Base-by-base conservation (phyloP, 2,888 invertebrate species). In the Pristionchus maxplancki region DNA sequence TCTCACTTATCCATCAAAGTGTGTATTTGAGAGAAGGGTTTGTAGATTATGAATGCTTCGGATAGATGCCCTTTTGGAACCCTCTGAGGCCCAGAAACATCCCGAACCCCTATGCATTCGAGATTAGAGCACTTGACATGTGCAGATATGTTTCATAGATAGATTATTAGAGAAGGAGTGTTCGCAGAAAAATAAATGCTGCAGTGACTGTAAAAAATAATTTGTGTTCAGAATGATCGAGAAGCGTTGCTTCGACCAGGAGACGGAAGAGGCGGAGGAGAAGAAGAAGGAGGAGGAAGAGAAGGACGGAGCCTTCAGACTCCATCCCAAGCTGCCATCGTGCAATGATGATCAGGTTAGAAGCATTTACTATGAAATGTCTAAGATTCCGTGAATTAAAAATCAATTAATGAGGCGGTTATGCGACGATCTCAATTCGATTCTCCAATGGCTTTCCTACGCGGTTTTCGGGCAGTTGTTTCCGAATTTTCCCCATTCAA, bases 261-360 rank as follows among this genome's bases (percentile, higher is more conserved):
- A 34, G 13, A 44, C 58, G 11, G 89, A 89, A 34, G 90, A 91
- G 84, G 90, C 91, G 64, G 91, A 89, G 31, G 90, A 82, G 53
- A 87, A 74, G 87, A 87, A 87, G 74, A 58, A 44, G 86, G 67
- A 64, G 44, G 88, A 89, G 31, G 78, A 90, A 34, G 89, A 90
- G 82, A 87, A 86, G 50, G 87, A 89, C 0, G 89, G 88, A 58
- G 90, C 91, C 20, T 92, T 92, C 90, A 88, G 82, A 44, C 90
- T 92, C 24, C 88, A 91, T 34, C 85, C 92, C 0, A 92, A 89
- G 0, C 89, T 92, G 62, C 91, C 92, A 62, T 89, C 89, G 28
- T 92, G 92, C 85, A 89, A 90, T 3, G 92, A 92, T 82, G 91
- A 91, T 48, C 92, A 92, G 87, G 90, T 90, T 40, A 67, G 67